Evolutionary conservation across 1,140 invertebrate species (phyloP).

Genomic region (Dufourea novaeangliae): DNA sequence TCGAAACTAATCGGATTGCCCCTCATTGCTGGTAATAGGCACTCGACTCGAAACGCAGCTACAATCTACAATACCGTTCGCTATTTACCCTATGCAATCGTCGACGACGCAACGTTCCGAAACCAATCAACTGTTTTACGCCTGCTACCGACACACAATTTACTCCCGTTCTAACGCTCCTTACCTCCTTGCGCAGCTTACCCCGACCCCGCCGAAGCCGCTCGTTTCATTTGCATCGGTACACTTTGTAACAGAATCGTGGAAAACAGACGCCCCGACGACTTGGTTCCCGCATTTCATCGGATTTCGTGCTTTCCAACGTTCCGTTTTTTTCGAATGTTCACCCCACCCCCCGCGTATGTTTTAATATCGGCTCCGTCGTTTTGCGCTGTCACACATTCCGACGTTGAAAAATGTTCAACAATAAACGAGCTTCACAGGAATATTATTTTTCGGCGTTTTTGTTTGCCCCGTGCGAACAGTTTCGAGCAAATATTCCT

Average conservation of each 20-base stretch:
- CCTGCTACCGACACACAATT: conserved; percentile 67
- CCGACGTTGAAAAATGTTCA: no score
- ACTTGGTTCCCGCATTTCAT: no score
- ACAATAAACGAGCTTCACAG: no score
- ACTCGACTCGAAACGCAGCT: conserved; percentile 6
- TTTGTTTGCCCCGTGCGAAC: no score
- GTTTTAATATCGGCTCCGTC: neutral
- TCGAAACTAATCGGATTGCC: conserved; percentile 32
- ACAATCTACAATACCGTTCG: conserved; percentile 5
- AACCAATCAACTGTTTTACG: conserved; percentile 58
- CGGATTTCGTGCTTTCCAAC: neutral
- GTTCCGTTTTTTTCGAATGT: no score
- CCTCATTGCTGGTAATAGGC: conserved; percentile 23
- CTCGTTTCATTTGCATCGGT: conserved; percentile 41
- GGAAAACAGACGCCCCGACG: neutral
- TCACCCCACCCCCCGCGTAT: no score
- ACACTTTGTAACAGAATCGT: neutral
- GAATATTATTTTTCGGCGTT: no score
- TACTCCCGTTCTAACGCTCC: conserved; percentile 48
- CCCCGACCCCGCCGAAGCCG: neutral
- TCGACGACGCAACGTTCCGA: conserved; percentile 32
- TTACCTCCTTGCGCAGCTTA: neutral
- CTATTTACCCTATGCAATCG: conserved; percentile 2
- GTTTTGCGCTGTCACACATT: no score
- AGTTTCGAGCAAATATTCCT: no score